A percentile compares a stretch with the other conserved stretches of the same genome.
phyloP scores from a whole-genome alignment of 2,113 vertebrate species.

The Perca flavescens region DNA sequence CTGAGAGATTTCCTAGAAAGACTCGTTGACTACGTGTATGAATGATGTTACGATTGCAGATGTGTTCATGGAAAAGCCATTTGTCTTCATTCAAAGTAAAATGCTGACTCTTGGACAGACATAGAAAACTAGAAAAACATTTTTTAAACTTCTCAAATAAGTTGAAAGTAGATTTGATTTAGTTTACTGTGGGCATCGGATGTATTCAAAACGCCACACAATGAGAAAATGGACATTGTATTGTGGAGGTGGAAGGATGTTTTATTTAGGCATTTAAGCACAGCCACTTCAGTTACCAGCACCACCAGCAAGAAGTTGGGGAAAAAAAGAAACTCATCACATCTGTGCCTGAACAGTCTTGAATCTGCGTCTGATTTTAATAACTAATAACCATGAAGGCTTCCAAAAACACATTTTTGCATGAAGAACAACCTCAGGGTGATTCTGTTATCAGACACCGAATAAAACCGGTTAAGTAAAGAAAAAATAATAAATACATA shows the following conservation, averaged over 20 bases:
- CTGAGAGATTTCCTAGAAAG: slow-evolving; percentile 25
- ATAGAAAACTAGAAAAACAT: neutral
- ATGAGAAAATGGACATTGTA: too few relatives aligned
- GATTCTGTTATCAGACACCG: slow-evolving; percentile 1
- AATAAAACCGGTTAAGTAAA: slow-evolving; percentile 23
- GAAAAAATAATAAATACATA: neutral
- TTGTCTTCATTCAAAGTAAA: neutral
- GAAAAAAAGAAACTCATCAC: slow-evolving; percentile 10
- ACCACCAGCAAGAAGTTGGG: neutral
- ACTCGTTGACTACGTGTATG: neutral
- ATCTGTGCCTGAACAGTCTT: slow-evolving; percentile 32
- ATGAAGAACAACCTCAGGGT: slow-evolving; percentile 9
- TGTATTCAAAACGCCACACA: neutral
- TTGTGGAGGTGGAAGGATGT: slow-evolving; percentile 10
- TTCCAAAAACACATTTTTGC: slow-evolving; percentile 32
- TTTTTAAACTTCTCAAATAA: neutral
- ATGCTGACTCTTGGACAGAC: neutral
- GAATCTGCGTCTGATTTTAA: slow-evolving; percentile 37
- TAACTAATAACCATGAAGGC: slow-evolving; percentile 12
- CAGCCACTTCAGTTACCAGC: slow-evolving; percentile 18
- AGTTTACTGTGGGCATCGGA: neutral
- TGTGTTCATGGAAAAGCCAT: neutral
- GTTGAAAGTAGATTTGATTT: neutral
- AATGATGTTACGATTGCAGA: neutral
- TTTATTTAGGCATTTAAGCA: slow-evolving; percentile 10